Conservation (phyloP, 2,888 invertebrate species). For the Xylota segnis region DNA sequence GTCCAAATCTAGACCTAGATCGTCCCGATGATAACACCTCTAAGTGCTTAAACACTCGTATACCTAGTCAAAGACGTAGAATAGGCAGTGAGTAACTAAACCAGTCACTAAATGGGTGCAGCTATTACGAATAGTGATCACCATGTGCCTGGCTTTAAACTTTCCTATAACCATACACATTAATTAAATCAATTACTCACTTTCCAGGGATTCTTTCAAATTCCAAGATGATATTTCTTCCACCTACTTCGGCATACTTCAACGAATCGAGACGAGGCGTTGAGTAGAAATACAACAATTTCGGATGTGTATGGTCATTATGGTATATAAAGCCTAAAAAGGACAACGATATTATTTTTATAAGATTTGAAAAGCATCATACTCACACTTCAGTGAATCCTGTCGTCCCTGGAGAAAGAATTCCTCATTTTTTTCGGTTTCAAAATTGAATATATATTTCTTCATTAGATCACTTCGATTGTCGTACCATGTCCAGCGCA, state of each 20-base stretch:
- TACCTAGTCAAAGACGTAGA: too few species aligned
- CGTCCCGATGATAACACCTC: too few species aligned
- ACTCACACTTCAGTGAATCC: conserved; percentile 89
- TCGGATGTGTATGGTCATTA: conserved; percentile 77
- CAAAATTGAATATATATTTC: conserved; percentile 86
- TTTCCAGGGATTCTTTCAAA: conserved; percentile 81
- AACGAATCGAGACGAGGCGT: conserved; percentile 90
- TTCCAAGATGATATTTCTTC: conserved; percentile 86
- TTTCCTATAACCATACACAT: too few species aligned
- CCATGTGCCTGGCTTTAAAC: too few species aligned
- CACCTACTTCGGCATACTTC: conserved; percentile 86
- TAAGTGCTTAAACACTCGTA: too few species aligned
- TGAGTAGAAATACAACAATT: conserved; percentile 83
- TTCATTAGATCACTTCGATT: conserved; percentile 88
- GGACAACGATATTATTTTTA: background rate
- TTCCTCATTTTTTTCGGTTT: conserved; percentile 86
- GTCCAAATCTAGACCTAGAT: too few species aligned
- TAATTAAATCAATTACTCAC: conserved; percentile 70
- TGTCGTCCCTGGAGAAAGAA: conserved; percentile 88
- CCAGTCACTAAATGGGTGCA: too few species aligned
- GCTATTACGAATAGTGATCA: too few species aligned
- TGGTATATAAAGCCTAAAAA: conserved; percentile 80
- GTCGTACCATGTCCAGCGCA: conserved; percentile 87
- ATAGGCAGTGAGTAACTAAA: too few species aligned
- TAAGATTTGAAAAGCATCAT: background rate